Base-by-base conservation (phyloP, 2,888 invertebrate genomes). In the Hoplodrina ambigua region DNA sequence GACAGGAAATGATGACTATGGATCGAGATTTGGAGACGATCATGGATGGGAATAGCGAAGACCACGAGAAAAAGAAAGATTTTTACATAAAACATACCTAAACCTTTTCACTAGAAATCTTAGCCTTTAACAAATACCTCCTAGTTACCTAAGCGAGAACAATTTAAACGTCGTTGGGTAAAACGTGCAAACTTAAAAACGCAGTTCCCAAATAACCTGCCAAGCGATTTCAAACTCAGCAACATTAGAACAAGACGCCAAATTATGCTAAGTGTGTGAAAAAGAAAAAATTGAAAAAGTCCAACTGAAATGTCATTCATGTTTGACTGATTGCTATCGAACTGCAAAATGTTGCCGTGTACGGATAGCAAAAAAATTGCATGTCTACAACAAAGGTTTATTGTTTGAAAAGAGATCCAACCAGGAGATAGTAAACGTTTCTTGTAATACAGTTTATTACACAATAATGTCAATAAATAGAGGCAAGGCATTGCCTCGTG, bases 281-380 rank as follows among this genome's bases (percentile, higher is more conserved):
- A 63, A 65, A 66, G n/a, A 63, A 75, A 63, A 66, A 68, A 19
- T 74, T 74, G 72, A 72, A 61, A 37, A 71, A 82, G 70, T 67
- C 55, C 65, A 68, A 78, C 82, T 83, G 87, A 90, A 91, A 91
- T 91, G 91, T 91, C 91, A 91, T 91, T 90, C 87, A 86, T 89
- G 88, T 91, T 90, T 90, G 91, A 90, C 87, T 87, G 92, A 92
- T 92, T 85, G 85, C 89, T 87, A 92, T 92, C 92, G 88, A 91
- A 87, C 84, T 85, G 84, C 82, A 83, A 88, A 87, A 85, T 84
- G 82, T 77, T 84, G 78, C 67, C 69, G 74, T 82, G 80, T 90
- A 91, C 82, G 67, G 89, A 83, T 77, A 74, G 87, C 87, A 88
- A 79, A 85, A 86, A 83, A 80, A 76, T 83, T 25, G 68, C 72